Percentiles rank a stretch among this genome's conserved stretches.
Conservation (phyloP, 2,113 vertebrate genomes). For the Hiodon tergisus region DNA sequence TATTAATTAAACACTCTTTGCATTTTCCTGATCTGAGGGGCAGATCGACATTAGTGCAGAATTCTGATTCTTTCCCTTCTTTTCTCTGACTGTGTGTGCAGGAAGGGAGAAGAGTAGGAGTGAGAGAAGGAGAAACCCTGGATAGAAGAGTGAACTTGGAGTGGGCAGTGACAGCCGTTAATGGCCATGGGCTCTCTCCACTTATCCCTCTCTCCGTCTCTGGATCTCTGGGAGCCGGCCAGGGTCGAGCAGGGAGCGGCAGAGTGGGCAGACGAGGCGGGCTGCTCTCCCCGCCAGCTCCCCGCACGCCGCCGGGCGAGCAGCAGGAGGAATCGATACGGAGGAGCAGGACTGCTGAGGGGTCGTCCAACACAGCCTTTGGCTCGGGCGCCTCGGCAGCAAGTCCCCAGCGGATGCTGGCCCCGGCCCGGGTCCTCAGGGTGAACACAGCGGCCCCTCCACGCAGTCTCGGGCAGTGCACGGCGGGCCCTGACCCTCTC, state of each 20-base stretch:
- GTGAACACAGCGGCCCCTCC: too few species aligned
- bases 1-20: conserved; percentile 2
- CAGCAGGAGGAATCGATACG: conserved; percentile 66
- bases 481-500: not conserved
- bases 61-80: conserved; percentile 51
- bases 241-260: conserved; percentile 50
- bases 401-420: too few species aligned
- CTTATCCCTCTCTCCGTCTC: conserved; percentile 42
- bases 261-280: conserved; percentile 59
- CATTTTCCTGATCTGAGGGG: conserved; percentile 56
- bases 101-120: conserved; percentile 39
- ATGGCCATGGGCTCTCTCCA: conserved; percentile 64
- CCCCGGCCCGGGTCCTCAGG: too few species aligned
- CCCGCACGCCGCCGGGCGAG: conserved; percentile 52
- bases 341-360: conserved; percentile 66
- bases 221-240: conserved; percentile 52
- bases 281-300: conserved; percentile 63
- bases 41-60: conserved; percentile 45
- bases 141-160: conserved; percentile 50
- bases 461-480: too few species aligned
- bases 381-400: conserved; percentile 53
- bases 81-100: conserved; percentile 54
- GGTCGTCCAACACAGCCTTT: conserved; percentile 64
- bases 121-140: conserved; percentile 50
- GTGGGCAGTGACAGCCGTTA: conserved; percentile 67